Conservation (phyloP, 2,113 vertebrate genomes). For the Phylloscopus trochilus region DNA sequence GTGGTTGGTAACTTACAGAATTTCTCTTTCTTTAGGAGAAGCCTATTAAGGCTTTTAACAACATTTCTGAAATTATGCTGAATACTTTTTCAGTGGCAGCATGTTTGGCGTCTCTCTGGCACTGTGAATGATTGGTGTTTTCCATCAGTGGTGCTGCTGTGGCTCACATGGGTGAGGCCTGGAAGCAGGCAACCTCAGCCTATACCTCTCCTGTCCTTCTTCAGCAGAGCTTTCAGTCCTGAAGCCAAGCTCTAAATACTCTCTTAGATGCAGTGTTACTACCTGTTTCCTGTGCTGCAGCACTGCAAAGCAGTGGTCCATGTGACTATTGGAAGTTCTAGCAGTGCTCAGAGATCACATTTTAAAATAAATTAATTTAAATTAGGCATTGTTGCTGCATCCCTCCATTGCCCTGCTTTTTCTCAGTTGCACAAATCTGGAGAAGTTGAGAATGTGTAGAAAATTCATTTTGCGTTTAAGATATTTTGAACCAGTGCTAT, state of each 20-base stretch:
- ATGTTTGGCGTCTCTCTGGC: fast-evolving
- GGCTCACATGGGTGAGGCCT: background rate
- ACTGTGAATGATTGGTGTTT: background rate
- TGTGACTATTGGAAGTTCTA: background rate
- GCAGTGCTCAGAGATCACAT: background rate
- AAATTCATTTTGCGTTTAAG: background rate
- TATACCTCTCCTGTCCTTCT: background rate
- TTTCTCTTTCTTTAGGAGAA: background rate
- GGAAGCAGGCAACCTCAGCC: too few relatives aligned
- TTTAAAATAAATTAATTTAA: background rate
- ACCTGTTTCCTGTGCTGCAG: background rate
- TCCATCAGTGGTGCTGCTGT: background rate
- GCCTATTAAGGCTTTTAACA: background rate
- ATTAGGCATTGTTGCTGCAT: background rate
- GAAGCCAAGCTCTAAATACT: background rate
- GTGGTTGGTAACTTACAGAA: background rate
- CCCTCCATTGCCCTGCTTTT: background rate
- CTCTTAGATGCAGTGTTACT: background rate
- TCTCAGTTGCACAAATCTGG: background rate
- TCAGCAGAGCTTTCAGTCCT: background rate
- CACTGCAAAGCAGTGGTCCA: fast-evolving
- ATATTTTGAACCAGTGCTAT: background rate
- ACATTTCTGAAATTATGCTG: background rate
- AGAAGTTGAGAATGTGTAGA: background rate
- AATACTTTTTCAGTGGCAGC: background rate